A percentile compares a stretch with the other conserved stretches of the same genome.
phyloP scores from a whole-genome alignment of 2,888 invertebrate genomes.

The Microplitis manilae region DNA sequence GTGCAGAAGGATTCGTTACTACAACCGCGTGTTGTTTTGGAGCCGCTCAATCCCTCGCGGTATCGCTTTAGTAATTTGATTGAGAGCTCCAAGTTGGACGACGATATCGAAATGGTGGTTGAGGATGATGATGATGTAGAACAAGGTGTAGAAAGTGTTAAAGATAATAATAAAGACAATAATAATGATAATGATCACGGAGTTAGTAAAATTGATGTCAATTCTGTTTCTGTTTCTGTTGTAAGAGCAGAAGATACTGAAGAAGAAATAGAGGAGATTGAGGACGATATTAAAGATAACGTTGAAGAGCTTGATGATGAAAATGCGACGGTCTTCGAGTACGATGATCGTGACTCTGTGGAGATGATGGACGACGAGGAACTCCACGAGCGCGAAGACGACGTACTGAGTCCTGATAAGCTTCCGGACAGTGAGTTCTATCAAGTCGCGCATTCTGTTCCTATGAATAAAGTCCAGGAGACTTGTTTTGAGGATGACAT shows the following conservation, averaged over 20 bases:
- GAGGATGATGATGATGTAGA: constrained; percentile 52
- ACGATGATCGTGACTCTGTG: constrained; percentile 64
- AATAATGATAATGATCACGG: constrained; percentile 45
- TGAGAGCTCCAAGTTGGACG: constrained; percentile 38
- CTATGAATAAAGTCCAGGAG: not conserved
- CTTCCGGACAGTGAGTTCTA: constrained; percentile 16
- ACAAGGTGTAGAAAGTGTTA: constrained; percentile 44
- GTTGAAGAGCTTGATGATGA: constrained; percentile 66
- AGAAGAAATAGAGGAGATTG: constrained; percentile 65
- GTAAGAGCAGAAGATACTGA: constrained; percentile 26
- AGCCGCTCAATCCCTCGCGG: constrained; percentile 63
- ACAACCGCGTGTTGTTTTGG: constrained; percentile 68
- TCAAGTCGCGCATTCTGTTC: not conserved
- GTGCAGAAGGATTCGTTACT: constrained; percentile 61
- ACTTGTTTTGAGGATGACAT: constrained; percentile 40
- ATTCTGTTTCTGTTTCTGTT: not conserved
- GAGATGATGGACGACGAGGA: constrained; percentile 62
- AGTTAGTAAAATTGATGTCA: constrained; percentile 13
- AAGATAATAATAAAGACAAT: constrained; percentile 48
- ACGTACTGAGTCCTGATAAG: constrained; percentile 1
- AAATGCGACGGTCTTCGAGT: constrained; percentile 59
- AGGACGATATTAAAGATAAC: constrained; percentile 71
- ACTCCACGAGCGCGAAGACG: constrained; percentile 14
- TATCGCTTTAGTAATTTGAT: constrained; percentile 20
- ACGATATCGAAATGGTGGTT: constrained; percentile 51